phyloP scores from a whole-genome alignment of 2,888 invertebrate genomes.

The Maniola hyperantus region DNA sequence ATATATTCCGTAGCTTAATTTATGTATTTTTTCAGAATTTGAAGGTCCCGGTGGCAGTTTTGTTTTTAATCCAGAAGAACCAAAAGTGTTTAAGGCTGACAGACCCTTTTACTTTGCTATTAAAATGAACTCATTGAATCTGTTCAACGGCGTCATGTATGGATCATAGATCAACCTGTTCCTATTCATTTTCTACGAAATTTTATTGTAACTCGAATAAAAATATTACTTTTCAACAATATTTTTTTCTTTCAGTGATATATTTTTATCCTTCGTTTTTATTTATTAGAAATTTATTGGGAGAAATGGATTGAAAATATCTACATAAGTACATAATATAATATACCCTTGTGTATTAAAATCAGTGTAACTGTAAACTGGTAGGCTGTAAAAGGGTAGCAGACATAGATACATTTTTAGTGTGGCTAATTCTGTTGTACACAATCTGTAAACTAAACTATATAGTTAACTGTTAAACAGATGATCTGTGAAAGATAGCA shows the following conservation, averaged over 20 bases:
- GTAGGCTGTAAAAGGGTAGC: too few species aligned
- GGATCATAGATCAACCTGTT: neutral
- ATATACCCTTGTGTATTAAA: too few species aligned
- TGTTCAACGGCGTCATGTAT: constrained; percentile 43
- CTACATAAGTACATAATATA: too few species aligned
- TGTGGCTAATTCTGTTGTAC: too few species aligned
- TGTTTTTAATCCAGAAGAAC: neutral
- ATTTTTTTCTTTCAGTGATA: neutral
- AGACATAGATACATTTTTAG: too few species aligned
- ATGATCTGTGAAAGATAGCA: too few species aligned
- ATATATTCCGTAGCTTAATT: neutral
- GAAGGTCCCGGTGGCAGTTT: neutral
- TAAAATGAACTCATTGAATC: constrained; percentile 28
- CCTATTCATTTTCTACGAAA: neutral
- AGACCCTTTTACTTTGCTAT: constrained; percentile 47
- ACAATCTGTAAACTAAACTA: too few species aligned
- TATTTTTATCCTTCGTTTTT: neutral
- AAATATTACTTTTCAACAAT: neutral
- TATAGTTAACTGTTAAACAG: too few species aligned
- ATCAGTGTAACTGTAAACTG: too few species aligned
- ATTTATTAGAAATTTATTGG: too few species aligned
- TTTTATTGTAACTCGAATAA: neutral
- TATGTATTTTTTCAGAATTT: constrained; percentile 13
- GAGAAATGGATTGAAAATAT: too few species aligned
- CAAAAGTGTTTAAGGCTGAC: constrained; percentile 40